Base-by-base conservation (phyloP, 1,140 invertebrate species). In the Drosophila nigromelanica region DNA sequence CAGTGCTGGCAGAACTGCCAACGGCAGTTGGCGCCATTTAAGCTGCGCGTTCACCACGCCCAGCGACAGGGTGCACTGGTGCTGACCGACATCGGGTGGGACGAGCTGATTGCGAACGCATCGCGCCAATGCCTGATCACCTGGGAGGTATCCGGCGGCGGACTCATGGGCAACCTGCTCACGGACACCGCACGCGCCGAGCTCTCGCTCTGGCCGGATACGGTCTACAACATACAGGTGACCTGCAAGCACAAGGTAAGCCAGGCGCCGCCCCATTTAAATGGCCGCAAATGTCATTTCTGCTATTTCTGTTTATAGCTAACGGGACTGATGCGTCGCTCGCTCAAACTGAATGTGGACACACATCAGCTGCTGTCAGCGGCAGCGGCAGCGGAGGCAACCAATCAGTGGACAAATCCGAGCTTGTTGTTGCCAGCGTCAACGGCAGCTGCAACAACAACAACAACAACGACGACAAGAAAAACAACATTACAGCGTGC, bases 121-220 rank as follows among this genome's bases (percentile, higher is more conserved):
- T 66, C 94, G 93, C 60, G 82, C 35, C 94, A 96, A 37, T 96
- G 96, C 91, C 93, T 96, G 76, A 95, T 97, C 54, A 96, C 95
- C 42, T 97, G 96, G 96, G 96, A 97, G 93, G 95, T 96, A 7
- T 95, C 95, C 76, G 96, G 96, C 45, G 96, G 95, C 48, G 96
- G 96, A 35, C 92, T 97, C n/a, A 96, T 96, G 90, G 96, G 96
- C 51, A 96, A 96, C 92, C 93, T 96, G n/a, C 95, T 96, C 79
- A 96, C 96, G 24, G 95, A 96, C 80, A 95, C 95, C 1, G 96
- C 95, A 40, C 94, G 94, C 69, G 96, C 96, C 30, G 96, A 95
- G 42, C 92, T 97, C 42, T 96, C 95, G 21, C 90, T 97, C 21
- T 96, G 96, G 95, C 96, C 96, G 11, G 95, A 96, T 78, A 96